Evolutionary conservation across 2,888 invertebrate genomes (phyloP).

Genomic region (Drosophila multiciliata): DNA sequence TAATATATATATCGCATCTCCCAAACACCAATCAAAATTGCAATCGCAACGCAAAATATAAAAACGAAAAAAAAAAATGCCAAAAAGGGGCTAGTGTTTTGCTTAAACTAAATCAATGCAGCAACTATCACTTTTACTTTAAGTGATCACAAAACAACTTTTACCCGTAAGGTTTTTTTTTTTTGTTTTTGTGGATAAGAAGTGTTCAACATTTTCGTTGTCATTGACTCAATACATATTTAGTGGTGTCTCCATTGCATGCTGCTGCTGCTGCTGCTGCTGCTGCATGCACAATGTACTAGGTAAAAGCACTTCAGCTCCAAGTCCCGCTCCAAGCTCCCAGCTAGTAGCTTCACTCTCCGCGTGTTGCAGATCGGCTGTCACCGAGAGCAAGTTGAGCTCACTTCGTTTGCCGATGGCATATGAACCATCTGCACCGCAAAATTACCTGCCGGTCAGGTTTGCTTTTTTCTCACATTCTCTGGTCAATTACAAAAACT

Average conservation of each 20-base stretch:
- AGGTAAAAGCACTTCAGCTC: constrained; percentile 28
- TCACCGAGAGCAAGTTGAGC: constrained; percentile 46
- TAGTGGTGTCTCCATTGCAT: constrained; percentile 57
- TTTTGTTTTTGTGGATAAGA: constrained; percentile 50
- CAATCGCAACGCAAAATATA: constrained; percentile 11
- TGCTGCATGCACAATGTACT: constrained; percentile 15
- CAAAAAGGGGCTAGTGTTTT: constrained; percentile 29
- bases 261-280: constrained; percentile 5
- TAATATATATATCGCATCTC: not conserved
- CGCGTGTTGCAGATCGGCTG: constrained; percentile 15
- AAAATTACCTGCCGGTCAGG: constrained; percentile 52
- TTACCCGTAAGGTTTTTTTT: constrained; percentile 66
- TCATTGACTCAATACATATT: constrained; percentile 59
- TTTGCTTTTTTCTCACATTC: constrained; percentile 44
- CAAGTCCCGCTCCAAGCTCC: not conserved
- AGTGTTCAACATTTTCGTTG: constrained; percentile 60
- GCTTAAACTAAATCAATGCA: constrained; percentile 54
- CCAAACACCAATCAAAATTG: not conserved
- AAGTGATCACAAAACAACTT: constrained; percentile 62
- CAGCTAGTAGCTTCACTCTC: not conserved
- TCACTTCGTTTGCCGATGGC: constrained; percentile 31
- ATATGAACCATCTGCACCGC: constrained; percentile 51
- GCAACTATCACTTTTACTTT: constrained; percentile 68
- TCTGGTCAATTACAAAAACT: constrained; percentile 32
- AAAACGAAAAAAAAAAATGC: constrained; percentile 6